Base-by-base conservation (phyloP, 2,888 invertebrate species). In the Napeogenes sylphis region DNA sequence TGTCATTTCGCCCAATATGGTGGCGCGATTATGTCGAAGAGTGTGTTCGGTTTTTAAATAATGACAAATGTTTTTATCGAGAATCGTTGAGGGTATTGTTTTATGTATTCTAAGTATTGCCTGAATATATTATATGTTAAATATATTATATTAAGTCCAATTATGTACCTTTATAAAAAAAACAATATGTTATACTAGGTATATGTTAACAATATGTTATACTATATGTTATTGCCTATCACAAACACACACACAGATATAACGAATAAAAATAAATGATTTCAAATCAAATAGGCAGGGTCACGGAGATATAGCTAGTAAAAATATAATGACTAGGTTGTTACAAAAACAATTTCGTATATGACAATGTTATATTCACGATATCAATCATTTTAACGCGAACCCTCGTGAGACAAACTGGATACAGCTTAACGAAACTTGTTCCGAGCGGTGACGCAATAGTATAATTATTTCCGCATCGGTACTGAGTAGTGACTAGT, bases 1-100 rank as follows among this genome's bases (percentile, higher is more conserved):
- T 87, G 89, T 89, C 83, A 87, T 87, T 87, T 86, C 77, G 83
- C 84, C 87, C 81, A 87, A 87, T 89, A 87, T 82, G 88, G 88
- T 74, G 79, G 78, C 79, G 83, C 81, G 83, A 87, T 88, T 87
- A 88, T 90, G 89, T 89, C 87, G 84, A 85, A 80, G 83, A 70
- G 78, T 87, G 86, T 85, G 85, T 86, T 85, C 78, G 84, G 88
- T 81, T 86, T 88, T 85, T 82, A 83, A 87, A 86, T 84, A 85
- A 84, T 80, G 81, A 79, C 75, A 76, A 77, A 76, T 77, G 78
- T 73, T 72, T 75, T 80, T 82, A 78, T 80, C 76, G 71, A 74
- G 80, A 82, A 81, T 81, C 73, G 78, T 77, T 72, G 73, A 74
- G 70, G 70, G 74, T 71, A 74, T 64, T 72, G 78, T 75, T 76